Evolutionary conservation across 2,113 vertebrate species (phyloP), one percentile per base, ranked within the genome.

Genomic region (Mastomys coucha): DNA sequence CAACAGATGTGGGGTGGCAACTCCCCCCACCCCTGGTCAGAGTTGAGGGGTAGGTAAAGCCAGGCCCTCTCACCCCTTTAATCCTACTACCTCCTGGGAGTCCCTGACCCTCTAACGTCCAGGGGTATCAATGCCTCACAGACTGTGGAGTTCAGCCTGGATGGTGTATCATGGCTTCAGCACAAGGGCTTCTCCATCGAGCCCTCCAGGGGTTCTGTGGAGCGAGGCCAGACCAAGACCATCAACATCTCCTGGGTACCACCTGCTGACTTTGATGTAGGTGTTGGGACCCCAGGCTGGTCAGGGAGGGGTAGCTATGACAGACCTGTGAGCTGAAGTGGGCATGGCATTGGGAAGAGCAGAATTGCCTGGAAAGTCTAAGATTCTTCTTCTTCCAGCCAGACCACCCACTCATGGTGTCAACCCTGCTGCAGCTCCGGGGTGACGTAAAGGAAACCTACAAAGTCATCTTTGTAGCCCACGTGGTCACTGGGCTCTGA

Each of bases 211-310:
- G 99, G 99, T 45, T 92, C 3, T 0, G 94, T 99, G 72, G 99
- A 99, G 7, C 92, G 98, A 0, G 99, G 99, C 5, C 98, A 98
- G 73, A 98, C 70, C 7, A 97, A 97, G 82, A 26, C 98, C 95
- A 97, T 99, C 98, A 97, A 86, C 19, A 96, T 99, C 93, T 99
- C 98, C 1, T 99, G 99, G 99, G 95, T 96, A 45, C 99, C 99
- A 0, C 98, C 98, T 88, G 97, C 96, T 14, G 99, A 98, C 72
- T 98, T 98, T 49, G 97, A 98, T 11, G 99, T 99, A 97, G 94
- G 98, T 98, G 56, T 96, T 49, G 16, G 24, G 36, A 56, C 51
- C 2, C 12, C 9, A 36, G 39, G 39, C 58, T 24, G 42, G 88
- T 49, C 24, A 20, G 60, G 58, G 58, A 63, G 2, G 45, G 67